Evolutionary conservation across 2,888 invertebrate species (phyloP), one percentile per base, ranked within the genome.

Genomic region (Tetragonula carbonaria): DNA sequence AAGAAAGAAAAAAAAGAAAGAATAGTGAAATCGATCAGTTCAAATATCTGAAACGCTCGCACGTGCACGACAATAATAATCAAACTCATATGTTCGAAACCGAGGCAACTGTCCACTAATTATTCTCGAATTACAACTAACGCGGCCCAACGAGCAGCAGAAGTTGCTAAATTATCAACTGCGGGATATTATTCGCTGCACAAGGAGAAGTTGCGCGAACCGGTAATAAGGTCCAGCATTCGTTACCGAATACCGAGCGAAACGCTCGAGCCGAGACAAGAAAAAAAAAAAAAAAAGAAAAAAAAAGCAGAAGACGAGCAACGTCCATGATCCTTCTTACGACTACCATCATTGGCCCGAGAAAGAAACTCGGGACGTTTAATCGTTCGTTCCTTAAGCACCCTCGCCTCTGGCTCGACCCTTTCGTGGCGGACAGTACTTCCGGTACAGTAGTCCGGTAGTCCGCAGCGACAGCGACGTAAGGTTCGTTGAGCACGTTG

Each of bases 401-500:
- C 55, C 55, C 38, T 74, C 23, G 71, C 62, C 71, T 65, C 51
- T 38, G 71, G 53, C 59, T 65, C 51, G 65, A 14, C 21, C 45
- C 38, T 45, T 21, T 38, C 50, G 23, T n/a, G 21, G 21, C 45
- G 45, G 73, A 33, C 57, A 57, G 51, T 59, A 50, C 62, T 79
- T 82, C 75, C 75, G 45, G 45, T 38, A 33, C 33, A 33, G 33
- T 45, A 8, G 45, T 45, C 45, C 45, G 53, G 28, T 16, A 53
- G 62, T 63, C 28, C 28, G 28, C 53, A 67, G 55, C 38, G 74
- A 70, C 78, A 72, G 74, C 28, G 76, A 81, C 63, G 77, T 71
- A 84, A 82, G 83, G 78, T 84, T 87, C 84, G 86, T 87, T 88
- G 89, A 70, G 65, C 73, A 79, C 86, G 84, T 89, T 89, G 87